Evolutionary conservation across 2,888 invertebrate species (phyloP).

Genomic region (Mylabris sibirica): DNA sequence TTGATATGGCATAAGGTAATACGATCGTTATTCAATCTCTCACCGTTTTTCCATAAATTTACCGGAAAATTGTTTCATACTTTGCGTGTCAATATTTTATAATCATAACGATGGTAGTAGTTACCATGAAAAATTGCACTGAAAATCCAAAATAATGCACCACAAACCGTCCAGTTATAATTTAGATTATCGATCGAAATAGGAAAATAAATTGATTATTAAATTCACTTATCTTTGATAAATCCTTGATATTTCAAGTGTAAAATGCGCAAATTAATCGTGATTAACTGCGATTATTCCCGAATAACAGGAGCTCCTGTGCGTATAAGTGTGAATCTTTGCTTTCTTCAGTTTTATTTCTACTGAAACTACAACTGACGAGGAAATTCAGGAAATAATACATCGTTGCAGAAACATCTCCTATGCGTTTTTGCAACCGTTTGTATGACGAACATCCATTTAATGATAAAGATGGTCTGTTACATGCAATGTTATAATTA

Average conservation of each 20-base stretch:
- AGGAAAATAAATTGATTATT: neutral
- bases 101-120: neutral
- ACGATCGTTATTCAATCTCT: neutral
- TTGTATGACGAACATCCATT: no score
- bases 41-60: neutral
- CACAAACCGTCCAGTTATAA: neutral
- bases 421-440: no score
- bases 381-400: slow-evolving; percentile 20
- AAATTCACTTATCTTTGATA: slow-evolving; percentile 18
- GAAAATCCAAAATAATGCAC: slow-evolving; percentile 1
- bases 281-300: slow-evolving; percentile 36
- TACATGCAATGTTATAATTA: slow-evolving; percentile 21
- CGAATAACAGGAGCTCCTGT: slow-evolving; percentile 25
- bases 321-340: slow-evolving; percentile 20
- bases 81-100: slow-evolving; percentile 5
- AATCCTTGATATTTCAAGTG: slow-evolving; percentile 33
- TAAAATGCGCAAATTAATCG: slow-evolving; percentile 41
- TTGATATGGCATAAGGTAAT: slow-evolving; percentile 6
- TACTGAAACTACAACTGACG: slow-evolving; percentile 14
- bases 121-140: neutral
- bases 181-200: neutral
- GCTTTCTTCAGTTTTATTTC: slow-evolving; percentile 24
- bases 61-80: slow-evolving; percentile 8
- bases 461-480: neutral
- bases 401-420: neutral